These are phyloP conservation scores for Periparus ater DNA, from an alignment of 2,797 vertebrate genomes.

Conservation along the genomic window DNA sequence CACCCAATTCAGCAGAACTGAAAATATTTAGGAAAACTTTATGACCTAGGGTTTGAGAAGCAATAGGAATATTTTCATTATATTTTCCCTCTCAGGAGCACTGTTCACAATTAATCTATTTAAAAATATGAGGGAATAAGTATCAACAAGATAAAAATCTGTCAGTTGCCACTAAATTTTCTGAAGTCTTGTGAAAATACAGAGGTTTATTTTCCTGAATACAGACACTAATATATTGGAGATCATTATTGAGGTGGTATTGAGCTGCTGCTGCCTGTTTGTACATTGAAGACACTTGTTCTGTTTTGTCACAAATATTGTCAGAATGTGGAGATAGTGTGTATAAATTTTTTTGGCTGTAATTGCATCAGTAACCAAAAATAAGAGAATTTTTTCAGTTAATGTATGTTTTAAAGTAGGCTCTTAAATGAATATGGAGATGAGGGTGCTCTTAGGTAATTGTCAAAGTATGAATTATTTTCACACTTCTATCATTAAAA, in stretches of 20 bases:
- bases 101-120: neutral
- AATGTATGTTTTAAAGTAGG: neutral
- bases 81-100: neutral
- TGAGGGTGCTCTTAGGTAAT: neutral
- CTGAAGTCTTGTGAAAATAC: neutral
- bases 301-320: neutral
- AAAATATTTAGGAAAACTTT: neutral
- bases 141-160: neutral
- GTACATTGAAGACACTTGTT: neutral
- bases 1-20: neutral
- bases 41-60: neutral
- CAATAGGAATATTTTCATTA: neutral
- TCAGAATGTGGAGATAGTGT: neutral
- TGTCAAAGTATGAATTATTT: neutral
- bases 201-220: neutral
- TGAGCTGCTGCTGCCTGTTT: neutral
- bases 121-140: neutral
- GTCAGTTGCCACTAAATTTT: neutral
- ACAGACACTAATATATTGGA: neutral
- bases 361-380: neutral
- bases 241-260: neutral
- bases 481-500: neutral
- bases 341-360: neutral
- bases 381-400: neutral
- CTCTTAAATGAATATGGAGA: neutral